Conservation (phyloP, 2,113 vertebrate genomes). For the Elephas maximus region DNA sequence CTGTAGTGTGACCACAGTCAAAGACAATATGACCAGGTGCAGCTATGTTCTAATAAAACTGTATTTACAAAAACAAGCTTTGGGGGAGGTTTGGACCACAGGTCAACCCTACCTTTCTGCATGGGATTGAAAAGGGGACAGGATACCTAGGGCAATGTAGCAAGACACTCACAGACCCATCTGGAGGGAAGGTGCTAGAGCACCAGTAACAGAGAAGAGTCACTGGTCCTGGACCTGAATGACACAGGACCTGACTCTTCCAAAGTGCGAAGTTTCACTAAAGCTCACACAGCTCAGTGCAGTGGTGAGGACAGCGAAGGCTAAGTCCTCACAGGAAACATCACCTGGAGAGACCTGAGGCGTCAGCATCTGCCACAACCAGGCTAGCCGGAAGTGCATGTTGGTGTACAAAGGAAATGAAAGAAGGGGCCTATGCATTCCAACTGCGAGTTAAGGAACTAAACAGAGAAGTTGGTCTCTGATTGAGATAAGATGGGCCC, state of each 20-base stretch:
- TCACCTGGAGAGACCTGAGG: neutral
- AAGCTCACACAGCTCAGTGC: neutral
- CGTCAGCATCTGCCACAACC: neutral
- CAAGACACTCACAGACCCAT: neutral
- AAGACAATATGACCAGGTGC: neutral
- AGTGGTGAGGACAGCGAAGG: neutral
- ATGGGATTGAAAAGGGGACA: neutral
- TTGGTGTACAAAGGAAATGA: neutral
- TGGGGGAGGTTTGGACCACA: neutral
- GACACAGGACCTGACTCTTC: neutral
- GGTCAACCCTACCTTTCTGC: neutral
- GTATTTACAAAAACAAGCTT: constrained; percentile 30
- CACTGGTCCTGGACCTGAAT: neutral
- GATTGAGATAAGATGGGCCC: neutral
- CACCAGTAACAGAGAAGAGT: neutral
- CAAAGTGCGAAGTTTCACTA: neutral
- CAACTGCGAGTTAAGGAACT: neutral
- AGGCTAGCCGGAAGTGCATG: neutral
- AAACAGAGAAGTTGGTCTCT: neutral
- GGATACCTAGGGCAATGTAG: neutral
- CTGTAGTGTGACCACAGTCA: neutral
- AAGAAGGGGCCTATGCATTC: too few relatives aligned
- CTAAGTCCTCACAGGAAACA: neutral
- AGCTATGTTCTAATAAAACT: constrained; percentile 6
- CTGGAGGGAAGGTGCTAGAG: neutral